Evolutionary conservation across 2,797 vertebrate genomes (phyloP), one percentile per base, ranked within the genome.

Genomic region (Paguma larvata): DNA sequence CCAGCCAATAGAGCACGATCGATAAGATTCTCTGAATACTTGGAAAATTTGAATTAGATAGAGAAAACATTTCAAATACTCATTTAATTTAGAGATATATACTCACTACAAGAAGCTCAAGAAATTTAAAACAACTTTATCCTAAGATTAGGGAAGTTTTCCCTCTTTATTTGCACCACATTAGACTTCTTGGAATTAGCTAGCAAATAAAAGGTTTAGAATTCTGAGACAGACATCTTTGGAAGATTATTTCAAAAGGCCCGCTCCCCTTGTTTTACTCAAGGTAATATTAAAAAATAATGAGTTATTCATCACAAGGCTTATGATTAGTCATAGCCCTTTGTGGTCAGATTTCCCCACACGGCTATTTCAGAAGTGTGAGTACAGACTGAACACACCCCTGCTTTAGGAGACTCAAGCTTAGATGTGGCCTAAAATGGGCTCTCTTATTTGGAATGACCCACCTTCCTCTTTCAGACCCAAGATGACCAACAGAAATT

Each of bases 41-140:
- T 93, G 77, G 82, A 97, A 97, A 97, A 63, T 78, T 38, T 96
- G 91, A 97, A 94, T 56, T 82, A 87, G n/a, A 93, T 65, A 38
- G 62, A 92, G n/a, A 89, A 92, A 97, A 79, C 87, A 89, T 92
- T 23, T 38, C 34, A 78, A 27, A 92, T 95, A 77, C 41, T 95
- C 89, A 93, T 32, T 48, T 38, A 85, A 92, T 82, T 86, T 90
- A 72, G 41, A 97, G 48, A 21, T n/a, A 51, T 18, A 62, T 12
- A 65, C 2, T 59, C 44, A 86, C 83, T 68, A 63, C 7, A 95
- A 80, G 59, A 79, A 97, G 23, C 23, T 88, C 3, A 73, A 73
- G 53, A 96, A 87, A 91, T 63, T 86, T 72, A 85, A 6, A 59
- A 75, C 18, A 67, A n/a, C 87, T 70, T 91, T 68, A 88, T 84